Evolutionary conservation across 2,113 vertebrate species (phyloP).

Genomic region (Cryptomyrus ogoouensis): DNA sequence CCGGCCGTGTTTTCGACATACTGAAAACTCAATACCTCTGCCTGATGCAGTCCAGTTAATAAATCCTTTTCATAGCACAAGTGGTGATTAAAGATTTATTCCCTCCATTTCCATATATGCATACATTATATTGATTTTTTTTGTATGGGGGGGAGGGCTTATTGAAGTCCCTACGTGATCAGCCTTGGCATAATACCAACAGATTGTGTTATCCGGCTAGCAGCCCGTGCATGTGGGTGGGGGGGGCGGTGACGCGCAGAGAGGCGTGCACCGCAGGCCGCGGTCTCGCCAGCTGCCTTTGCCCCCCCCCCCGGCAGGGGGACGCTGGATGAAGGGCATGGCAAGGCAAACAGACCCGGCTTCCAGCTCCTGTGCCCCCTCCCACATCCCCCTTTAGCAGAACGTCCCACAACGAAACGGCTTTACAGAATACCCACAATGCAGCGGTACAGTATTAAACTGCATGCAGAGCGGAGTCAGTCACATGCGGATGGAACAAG

Average conservation of each 20-base stretch:
- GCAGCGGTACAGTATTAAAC: not conserved
- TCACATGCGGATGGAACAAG: not conserved
- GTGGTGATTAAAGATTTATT: conserved; percentile 40
- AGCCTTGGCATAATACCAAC: not conserved
- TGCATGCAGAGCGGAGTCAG: not conserved
- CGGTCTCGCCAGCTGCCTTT: not conserved
- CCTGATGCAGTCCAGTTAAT: conserved; percentile 23
- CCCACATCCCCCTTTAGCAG: not conserved
- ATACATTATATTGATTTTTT: not conserved
- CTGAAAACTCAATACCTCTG: not conserved
- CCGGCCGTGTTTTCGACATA: not conserved
- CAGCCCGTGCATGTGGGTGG: not conserved
- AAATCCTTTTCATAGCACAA: conserved; percentile 35
- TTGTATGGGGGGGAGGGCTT: not conserved
- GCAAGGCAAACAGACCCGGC: not conserved
- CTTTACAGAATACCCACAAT: conserved; percentile 2
- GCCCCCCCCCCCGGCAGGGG: not conserved
- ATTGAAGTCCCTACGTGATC: not conserved
- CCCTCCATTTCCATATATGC: conserved; percentile 31
- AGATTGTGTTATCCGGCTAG: not conserved
- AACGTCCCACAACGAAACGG: not conserved
- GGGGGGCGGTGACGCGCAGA: not conserved
- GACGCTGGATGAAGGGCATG: not conserved
- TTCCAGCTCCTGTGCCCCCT: not conserved
- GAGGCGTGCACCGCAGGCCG: not conserved